Evolutionary conservation across 2,888 invertebrate species (phyloP).

Genomic region (Agrilus biguttatus): DNA sequence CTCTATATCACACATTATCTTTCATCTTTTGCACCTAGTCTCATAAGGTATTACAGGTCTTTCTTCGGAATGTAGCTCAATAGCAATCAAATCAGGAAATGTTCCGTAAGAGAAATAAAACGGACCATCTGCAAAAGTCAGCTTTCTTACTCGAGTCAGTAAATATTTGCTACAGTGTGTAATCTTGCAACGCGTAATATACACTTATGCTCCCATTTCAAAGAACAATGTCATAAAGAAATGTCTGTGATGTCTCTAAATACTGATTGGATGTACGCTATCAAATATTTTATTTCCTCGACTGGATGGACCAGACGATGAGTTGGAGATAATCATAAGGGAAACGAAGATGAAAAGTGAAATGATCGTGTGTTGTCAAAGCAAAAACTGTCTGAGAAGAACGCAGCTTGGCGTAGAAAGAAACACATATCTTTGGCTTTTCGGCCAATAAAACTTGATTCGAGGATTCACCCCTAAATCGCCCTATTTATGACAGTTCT

Average conservation of each 20-base stretch:
- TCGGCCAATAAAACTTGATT: constrained; percentile 46
- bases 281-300: constrained; percentile 28
- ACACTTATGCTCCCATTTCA: constrained; percentile 17
- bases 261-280: constrained; percentile 30
- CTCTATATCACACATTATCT: too few relatives aligned
- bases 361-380: constrained; percentile 15
- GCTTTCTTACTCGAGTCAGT: constrained; percentile 5
- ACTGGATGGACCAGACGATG: constrained; percentile 16
- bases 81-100: too few relatives aligned
- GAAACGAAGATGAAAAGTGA: constrained; percentile 2
- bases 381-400: constrained; percentile 26
- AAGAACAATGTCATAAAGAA: constrained; percentile 21
- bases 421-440: constrained; percentile 42
- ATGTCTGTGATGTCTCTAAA: constrained; percentile 26
- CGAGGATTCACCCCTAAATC: constrained; percentile 18
- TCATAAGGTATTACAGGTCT: too few relatives aligned
- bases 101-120: too few relatives aligned
- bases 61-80: too few relatives aligned
- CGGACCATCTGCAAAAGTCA: constrained; percentile 2
- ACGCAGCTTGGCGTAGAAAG: constrained; percentile 21
- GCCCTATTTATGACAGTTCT: constrained; percentile 15
- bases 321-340: constrained; percentile 8
- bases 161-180: constrained; percentile 23
- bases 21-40: too few relatives aligned
- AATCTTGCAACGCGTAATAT: constrained; percentile 20